A percentile compares a stretch with the other conserved stretches of the same genome.
These are phyloP conservation scores for Perdita meconis DNA, from an alignment of 2,888 invertebrate genomes.

Conservation along the genomic window DNA sequence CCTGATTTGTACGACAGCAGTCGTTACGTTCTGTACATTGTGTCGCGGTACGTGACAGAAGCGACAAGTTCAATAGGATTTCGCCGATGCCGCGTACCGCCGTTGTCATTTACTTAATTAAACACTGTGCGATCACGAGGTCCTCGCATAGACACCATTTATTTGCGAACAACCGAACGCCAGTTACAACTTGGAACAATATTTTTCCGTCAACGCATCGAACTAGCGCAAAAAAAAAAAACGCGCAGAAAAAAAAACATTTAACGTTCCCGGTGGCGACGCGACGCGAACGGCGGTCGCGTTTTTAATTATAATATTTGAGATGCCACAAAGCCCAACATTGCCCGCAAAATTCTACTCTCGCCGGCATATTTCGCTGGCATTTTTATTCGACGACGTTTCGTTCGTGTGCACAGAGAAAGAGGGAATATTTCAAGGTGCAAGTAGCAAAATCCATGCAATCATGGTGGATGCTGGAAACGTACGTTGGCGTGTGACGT, in stretches of 20 bases:
- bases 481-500: too few species aligned
- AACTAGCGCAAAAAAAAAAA: background rate
- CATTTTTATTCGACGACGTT: too few species aligned
- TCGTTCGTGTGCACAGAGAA: too few species aligned
- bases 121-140: background rate
- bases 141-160: background rate
- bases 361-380: background rate
- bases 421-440: too few species aligned
- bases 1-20: constrained; percentile 12
- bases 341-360: background rate
- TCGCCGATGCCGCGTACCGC: background rate
- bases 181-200: background rate
- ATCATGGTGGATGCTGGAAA: too few species aligned
- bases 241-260: background rate
- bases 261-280: background rate
- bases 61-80: constrained; percentile 29
- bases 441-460: too few species aligned
- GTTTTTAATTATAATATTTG: constrained; percentile 3
- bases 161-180: background rate
- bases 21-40: constrained; percentile 7
- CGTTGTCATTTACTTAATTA: constrained; percentile 33
- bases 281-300: too few species aligned
- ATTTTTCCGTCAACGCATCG: background rate
- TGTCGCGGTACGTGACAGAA: constrained; percentile 6
- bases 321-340: background rate